phyloP scores from a whole-genome alignment of 2,113 vertebrate species.

The Ibidorhyncha struthersii region DNA sequence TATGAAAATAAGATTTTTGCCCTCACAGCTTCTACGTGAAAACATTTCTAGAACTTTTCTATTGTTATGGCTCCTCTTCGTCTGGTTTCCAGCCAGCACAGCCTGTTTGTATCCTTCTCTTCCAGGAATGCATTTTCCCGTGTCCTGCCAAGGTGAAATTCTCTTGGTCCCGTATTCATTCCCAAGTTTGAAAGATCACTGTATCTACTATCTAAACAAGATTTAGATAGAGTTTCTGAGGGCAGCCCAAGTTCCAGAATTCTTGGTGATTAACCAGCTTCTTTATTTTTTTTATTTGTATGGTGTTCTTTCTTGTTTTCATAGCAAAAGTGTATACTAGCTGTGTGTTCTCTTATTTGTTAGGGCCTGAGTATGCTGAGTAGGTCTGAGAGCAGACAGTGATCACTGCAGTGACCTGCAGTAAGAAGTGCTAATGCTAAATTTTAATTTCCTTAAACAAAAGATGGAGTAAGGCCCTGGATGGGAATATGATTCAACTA shows the following conservation, averaged over 20 bases:
- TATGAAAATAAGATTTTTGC: neutral
- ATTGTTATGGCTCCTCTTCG: neutral
- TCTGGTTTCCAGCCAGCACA: neutral
- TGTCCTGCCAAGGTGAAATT: neutral
- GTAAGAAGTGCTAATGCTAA: neutral
- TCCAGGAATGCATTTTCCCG: neutral
- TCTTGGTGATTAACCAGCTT: neutral
- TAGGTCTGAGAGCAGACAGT: neutral
- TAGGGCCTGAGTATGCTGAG: neutral
- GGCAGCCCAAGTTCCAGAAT: neutral
- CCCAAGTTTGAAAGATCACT: neutral
- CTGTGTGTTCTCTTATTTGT: neutral
- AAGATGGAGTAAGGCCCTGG: neutral
- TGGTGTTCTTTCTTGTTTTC: neutral
- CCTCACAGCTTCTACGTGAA: accelerated
- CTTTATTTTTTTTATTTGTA: neutral
- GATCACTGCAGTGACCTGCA: neutral
- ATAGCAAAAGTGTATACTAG: neutral
- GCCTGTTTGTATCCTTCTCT: neutral
- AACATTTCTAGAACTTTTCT: neutral
- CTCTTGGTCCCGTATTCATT: neutral
- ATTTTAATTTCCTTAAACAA: neutral
- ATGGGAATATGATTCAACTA: neutral
- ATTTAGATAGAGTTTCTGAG: neutral
- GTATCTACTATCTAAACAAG: neutral